Base-by-base conservation (phyloP, 2,797 vertebrate genomes). In the Enteromius paludinosus region DNA sequence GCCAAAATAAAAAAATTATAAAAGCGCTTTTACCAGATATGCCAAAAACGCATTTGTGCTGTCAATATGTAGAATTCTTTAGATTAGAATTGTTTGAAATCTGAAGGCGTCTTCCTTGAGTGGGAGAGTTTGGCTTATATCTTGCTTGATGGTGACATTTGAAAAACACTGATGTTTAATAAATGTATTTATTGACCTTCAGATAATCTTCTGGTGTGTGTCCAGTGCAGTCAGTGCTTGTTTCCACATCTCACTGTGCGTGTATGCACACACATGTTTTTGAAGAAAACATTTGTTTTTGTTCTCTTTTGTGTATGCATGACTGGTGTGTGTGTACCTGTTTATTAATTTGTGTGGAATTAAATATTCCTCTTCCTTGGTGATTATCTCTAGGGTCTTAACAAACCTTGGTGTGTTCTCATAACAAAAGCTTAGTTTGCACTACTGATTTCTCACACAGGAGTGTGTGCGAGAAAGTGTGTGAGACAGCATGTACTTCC, bases 331-430 rank as follows among this genome's bases (percentile, higher is more conserved):
- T 73, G 73, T 79, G 35, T 65, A 43, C 56, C 4, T 71, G 45
- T 78, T 75, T 70, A 12, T 38, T 35, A 18, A 72, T 72, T 78
- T 79, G 49, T 85, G 41, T 43, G 70, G 65, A 72, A 78, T 72
- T 74, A 54, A 89, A 83, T 89, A 80, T 87, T 59, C 73, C 56
- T 87, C 85, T 88, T 23, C 90, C 91, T 90, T 45, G 69, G 90
- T 89, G 87, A 93, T 92, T 85, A 87, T 93, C 91, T 23, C 89
- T 62, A 87, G 25, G 83, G 90, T 88, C 87, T 93, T 89, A 90
- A 52, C 41, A 86, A 87, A 86, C 91, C 93, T 92, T 90, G 89
- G 9, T 52, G 72, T 92, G 91, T 93, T 93, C 86, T 89, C 90
- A 91, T 81, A 92, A 92, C 90, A 91, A 54, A 0, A 84, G 71